Evolutionary conservation across 2,113 vertebrate species (phyloP).

Genomic region (Orthonyx spaldingii): DNA sequence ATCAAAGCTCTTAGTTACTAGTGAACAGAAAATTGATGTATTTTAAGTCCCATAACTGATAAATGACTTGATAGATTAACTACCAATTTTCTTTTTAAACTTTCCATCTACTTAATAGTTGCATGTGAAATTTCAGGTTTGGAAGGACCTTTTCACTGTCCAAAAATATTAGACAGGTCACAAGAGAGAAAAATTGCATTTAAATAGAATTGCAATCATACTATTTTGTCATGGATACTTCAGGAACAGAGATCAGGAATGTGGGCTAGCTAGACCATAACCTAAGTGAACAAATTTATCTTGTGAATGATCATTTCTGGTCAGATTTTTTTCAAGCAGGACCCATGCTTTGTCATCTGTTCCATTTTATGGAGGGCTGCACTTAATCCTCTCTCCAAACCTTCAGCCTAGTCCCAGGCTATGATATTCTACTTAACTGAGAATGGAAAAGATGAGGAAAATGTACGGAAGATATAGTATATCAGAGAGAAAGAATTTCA

Average conservation of each 20-base stretch:
- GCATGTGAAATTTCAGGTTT: background rate
- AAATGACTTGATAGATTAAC: background rate
- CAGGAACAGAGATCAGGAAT: background rate
- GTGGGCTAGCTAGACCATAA: background rate
- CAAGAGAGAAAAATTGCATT: background rate
- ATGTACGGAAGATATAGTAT: background rate
- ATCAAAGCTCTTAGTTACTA: constrained; percentile 1
- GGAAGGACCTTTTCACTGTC: background rate
- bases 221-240: background rate
- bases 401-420: background rate
- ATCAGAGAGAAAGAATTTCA: background rate
- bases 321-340: background rate
- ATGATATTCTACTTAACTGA: background rate
- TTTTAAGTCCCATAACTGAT: background rate
- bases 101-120: background rate
- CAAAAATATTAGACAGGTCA: background rate
- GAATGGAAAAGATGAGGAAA: background rate
- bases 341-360: background rate
- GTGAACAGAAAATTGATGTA: constrained; percentile 8
- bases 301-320: background rate
- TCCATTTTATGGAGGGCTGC: background rate
- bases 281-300: background rate
- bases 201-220: background rate
- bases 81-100: constrained; percentile 3
- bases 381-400: background rate